Evolutionary conservation across 30 jellyfish, hydroid and myxozoan genomes (phyloP), one percentile per base, ranked within the genome.

Genomic region (Aurelia aurita): DNA sequence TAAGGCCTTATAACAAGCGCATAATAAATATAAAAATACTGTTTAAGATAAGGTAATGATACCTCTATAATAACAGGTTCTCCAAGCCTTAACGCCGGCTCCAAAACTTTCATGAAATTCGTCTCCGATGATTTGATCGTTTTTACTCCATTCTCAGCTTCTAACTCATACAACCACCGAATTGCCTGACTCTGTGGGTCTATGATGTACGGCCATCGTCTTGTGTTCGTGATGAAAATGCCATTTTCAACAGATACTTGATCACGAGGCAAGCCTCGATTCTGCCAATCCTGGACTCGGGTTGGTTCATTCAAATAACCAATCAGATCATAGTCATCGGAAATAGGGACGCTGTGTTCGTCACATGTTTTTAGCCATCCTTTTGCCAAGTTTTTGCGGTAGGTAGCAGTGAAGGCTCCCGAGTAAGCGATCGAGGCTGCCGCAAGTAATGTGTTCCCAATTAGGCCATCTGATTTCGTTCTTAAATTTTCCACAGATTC

Each of bases 101-200:
- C 98, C 67, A 92, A 43, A 32, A 77, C 72, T 72, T 57, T 86
- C 93, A 87, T 92, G 51, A 92, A 43, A 67, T 86, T 81, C 58
- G 65, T 57, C 34, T 86, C 98, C 18, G 87, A 59, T 22, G 98
- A 89, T 55, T 92, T 82, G 47, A 86, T 46, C 1, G 45, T 69
- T 74, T 77, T 87, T 43, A 92, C 44, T 60, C 75, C 87, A 39
- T 86, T 80, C 54, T 57, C 94, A 1, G 82, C 85, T 53, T 86
- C 97, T 73, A 80, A 29, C 39, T 70, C 87, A 53, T 67, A 59
- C 44, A 92, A 82, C 98, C 98, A 92, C 16, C 82, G 69, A 3
- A 79, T 53, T 10, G 98, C 98, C 72, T 92, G 98, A 32, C 75
- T 79, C 60, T 92, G 98, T 0, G 98, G 98, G 44, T 92, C 98